Evolutionary conservation across 2,797 vertebrate genomes (phyloP).

Genomic region (Thunnus albacares): DNA sequence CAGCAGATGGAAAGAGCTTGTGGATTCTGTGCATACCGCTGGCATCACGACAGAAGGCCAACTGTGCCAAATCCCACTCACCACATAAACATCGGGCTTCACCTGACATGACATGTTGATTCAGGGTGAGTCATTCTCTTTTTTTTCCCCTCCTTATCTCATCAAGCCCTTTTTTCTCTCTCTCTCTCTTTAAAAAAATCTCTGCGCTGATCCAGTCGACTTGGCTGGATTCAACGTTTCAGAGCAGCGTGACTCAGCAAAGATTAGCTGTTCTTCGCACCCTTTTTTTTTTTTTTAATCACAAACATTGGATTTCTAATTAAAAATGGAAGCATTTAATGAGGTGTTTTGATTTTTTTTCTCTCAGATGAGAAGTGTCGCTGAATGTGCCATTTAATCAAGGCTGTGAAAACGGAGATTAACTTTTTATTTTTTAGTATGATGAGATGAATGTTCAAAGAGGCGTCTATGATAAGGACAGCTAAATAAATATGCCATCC

Average conservation of each 20-base stretch:
- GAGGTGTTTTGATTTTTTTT: conserved; percentile 20
- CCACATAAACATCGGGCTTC: conserved; percentile 57
- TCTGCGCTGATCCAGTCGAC: not conserved
- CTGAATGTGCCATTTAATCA: conserved; percentile 20
- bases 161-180: conserved; percentile 6
- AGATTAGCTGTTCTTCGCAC: conserved; percentile 14
- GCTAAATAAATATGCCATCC: not conserved
- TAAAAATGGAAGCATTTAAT: conserved; percentile 40
- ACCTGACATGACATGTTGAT: conserved; percentile 63
- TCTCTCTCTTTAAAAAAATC: not conserved
- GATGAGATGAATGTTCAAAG: conserved; percentile 11
- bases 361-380: not conserved
- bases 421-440: conserved; percentile 16
- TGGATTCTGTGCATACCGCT: conserved; percentile 43
- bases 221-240: conserved; percentile 21
- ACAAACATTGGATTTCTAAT: conserved; percentile 33
- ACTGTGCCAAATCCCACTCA: conserved; percentile 49
- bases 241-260: conserved; percentile 41
- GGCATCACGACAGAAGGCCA: conserved; percentile 44
- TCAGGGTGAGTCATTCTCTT: conserved; percentile 64
- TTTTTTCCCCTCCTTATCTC: conserved; percentile 33
- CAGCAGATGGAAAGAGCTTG: conserved; percentile 46
- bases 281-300: not conserved
- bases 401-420: conserved; percentile 4
- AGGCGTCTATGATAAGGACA: not conserved